Evolutionary conservation across 2,113 vertebrate species (phyloP).

Genomic region (Bos indicus): DNA sequence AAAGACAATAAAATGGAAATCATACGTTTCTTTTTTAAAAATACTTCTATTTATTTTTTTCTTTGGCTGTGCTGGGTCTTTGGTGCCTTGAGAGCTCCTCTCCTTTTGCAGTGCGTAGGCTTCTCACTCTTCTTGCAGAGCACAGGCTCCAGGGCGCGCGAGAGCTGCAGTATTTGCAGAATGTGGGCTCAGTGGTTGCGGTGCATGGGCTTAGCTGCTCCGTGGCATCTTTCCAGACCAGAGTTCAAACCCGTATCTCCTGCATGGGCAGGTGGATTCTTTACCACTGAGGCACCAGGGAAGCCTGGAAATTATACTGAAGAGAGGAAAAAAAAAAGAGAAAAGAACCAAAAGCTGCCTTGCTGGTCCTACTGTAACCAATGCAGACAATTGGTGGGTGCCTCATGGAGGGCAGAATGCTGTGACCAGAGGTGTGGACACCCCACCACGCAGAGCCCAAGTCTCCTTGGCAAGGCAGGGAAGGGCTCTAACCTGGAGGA

Average conservation of each 20-base stretch:
- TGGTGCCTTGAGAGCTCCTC: not conserved
- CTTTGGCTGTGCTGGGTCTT: not conserved
- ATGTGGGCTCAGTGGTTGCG: not conserved
- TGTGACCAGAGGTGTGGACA: not conserved
- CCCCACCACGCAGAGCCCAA: rapidly evolving
- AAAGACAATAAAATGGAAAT: not conserved
- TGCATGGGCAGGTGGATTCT: not conserved
- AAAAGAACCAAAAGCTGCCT: not conserved
- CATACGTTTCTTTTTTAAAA: not conserved
- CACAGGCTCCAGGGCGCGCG: rapidly evolving
- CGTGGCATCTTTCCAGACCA: not conserved
- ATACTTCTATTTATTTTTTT: not conserved
- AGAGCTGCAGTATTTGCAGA: not conserved
- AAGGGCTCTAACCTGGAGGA: not conserved
- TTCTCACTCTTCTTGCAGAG: not conserved
- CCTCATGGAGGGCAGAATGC: not conserved
- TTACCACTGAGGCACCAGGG: not conserved
- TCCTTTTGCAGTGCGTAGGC: rapidly evolving
- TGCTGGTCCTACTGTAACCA: not conserved
- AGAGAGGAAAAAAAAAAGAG: not conserved
- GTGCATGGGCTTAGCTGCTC: not conserved
- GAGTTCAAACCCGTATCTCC: not conserved
- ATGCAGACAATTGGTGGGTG: rapidly evolving
- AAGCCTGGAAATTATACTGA: not conserved
- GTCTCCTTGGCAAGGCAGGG: not conserved